Base-by-base conservation (phyloP, 2,888 invertebrate genomes). In the Pseudococcus longispinus region DNA sequence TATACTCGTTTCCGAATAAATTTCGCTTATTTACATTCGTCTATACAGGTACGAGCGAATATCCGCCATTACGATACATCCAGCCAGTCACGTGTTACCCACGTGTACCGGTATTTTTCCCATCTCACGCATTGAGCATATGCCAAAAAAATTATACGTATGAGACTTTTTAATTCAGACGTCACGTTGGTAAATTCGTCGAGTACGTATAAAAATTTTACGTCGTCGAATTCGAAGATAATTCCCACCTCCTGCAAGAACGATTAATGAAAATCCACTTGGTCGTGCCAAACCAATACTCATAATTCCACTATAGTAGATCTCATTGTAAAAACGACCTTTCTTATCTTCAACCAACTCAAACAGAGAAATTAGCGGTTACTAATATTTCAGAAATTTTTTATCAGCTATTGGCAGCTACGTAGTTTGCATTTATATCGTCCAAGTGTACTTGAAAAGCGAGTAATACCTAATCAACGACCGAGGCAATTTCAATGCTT, bases 401-500 rank as follows among this genome's bases (percentile, higher is more conserved):
- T 70, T 70, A 70, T 70, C 70, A 70, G n/a, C 70, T 29, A 26
- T 65, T 65, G 70, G 29, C 29, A 29, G 29, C 18, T 29, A 65
- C 70, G 70, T 29, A 70, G 18, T 29, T 29, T 18, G n/a, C 65
- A 65, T 26, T 60, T 26, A 70, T 70, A 70, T 70, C 26, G 70
- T 29, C n/a, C 6, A 70, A 15, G 29, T 70, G 29, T 29, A 70
- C 70, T 70, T 70, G 70, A 70, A 70, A 70, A 11, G 37, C 37
- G 37, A 37, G 4, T 4, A 37, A 37, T 37, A n/a, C 2, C 6
- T 70, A 70, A 70, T 70, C 70, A 29, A 70, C 60, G 60, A 60
- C 60, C 70, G 29, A 70, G 70, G 18, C 29, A 70, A 70, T 70
- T 70, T 70, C 70, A 29, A 70, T 18, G 70, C 23, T 60, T 60